Percentiles rank a stretch among this genome's conserved stretches.
Evolutionary conservation across 1,140 invertebrate species (phyloP).

Genomic region (Campoletis sonorensis): DNA sequence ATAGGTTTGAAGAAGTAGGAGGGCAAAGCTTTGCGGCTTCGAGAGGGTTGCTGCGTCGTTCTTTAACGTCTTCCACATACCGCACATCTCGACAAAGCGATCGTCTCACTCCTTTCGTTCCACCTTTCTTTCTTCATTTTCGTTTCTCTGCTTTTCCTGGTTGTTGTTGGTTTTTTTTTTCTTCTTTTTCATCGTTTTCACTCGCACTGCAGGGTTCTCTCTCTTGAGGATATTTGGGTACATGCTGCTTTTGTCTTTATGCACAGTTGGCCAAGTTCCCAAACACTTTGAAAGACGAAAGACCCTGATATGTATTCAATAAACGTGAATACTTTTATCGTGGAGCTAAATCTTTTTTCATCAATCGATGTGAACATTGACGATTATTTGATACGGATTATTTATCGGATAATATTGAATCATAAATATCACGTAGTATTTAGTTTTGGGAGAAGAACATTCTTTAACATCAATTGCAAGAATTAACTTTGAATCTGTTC

Average conservation of each 20-base stretch:
- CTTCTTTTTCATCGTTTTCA: neutral
- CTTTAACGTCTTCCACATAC: neutral
- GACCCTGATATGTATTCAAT: slow-evolving; percentile 38
- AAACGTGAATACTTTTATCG: slow-evolving; percentile 29
- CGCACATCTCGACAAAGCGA: slow-evolving; percentile 34
- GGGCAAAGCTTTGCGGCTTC: slow-evolving; percentile 31
- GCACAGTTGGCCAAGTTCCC: slow-evolving; percentile 39
- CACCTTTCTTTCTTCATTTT: slow-evolving; percentile 5
- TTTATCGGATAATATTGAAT: too few relatives aligned
- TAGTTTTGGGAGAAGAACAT: too few relatives aligned
- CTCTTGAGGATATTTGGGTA: neutral
- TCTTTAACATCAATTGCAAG: too few relatives aligned
- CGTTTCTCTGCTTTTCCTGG: neutral
- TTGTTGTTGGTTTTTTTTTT: too few relatives aligned
- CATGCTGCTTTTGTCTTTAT: slow-evolving; percentile 29
- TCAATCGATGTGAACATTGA: too few relatives aligned
- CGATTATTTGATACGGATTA: too few relatives aligned
- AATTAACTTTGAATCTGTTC: too few relatives aligned
- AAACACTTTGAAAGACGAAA: neutral
- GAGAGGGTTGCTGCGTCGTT: slow-evolving; percentile 16
- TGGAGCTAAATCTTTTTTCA: neutral
- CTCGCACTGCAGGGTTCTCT: neutral
- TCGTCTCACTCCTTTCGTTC: slow-evolving; percentile 22
- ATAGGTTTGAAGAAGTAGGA: slow-evolving; percentile 9
- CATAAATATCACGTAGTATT: too few relatives aligned